These are phyloP conservation scores for Fabriciana adippe DNA, from an alignment of 2,888 invertebrate species.

Conservation along the genomic window DNA sequence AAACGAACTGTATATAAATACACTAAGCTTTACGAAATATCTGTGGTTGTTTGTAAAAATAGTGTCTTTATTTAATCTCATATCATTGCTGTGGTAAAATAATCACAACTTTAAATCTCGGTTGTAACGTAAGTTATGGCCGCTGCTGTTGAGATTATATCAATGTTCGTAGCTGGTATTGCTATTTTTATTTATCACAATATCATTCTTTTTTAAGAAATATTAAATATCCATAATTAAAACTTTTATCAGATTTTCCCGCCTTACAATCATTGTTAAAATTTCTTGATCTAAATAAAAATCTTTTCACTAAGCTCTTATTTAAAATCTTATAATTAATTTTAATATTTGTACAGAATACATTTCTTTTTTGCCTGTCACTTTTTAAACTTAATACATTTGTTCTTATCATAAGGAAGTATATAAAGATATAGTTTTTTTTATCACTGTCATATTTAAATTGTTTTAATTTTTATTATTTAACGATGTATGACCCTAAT, in stretches of 20 bases:
- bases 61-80: conserved; percentile 12
- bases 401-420: conserved; percentile 4
- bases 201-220: conserved; percentile 10
- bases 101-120: conserved; percentile 19
- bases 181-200: conserved; percentile 26
- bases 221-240: conserved; percentile 5
- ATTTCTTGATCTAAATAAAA: conserved; percentile 19
- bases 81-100: conserved; percentile 21
- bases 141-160: conserved; percentile 13
- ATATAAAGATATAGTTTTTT: conserved; percentile 1
- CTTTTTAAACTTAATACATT: conserved; percentile 11
- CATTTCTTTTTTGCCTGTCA: neutral
- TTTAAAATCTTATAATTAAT: conserved; percentile 15
- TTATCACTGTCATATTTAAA: neutral
- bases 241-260: neutral
- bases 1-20: conserved; percentile 26
- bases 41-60: conserved; percentile 23
- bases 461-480: no score
- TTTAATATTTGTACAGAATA: conserved; percentile 18
- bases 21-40: conserved; percentile 24
- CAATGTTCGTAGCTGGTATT: conserved; percentile 14
- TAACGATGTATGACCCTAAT: no score
- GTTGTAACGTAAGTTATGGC: conserved; percentile 21
- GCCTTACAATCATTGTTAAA: neutral
- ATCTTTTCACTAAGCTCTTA: conserved; percentile 8